phyloP scores from a whole-genome alignment of 2,113 vertebrate species.

The Ameiurus melas region DNA sequence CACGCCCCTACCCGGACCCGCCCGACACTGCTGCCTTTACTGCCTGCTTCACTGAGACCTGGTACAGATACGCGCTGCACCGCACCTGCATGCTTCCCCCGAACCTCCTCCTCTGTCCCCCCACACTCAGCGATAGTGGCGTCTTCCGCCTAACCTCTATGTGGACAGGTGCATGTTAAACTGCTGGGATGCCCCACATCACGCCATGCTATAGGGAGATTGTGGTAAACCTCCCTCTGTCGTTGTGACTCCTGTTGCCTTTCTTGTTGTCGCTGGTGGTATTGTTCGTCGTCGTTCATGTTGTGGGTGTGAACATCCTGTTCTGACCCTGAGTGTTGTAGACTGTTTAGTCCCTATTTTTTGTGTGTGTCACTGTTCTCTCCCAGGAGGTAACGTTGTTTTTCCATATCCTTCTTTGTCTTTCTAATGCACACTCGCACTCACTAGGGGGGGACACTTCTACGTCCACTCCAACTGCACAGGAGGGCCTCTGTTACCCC shows the following conservation, averaged over 20 bases:
- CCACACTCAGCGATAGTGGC: conserved; percentile 74
- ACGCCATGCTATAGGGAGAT: conserved; percentile 98
- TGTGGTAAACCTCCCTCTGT: conserved; percentile 79
- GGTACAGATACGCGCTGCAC: conserved; percentile 78
- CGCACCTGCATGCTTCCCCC: conserved; percentile 78
- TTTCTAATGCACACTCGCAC: conserved; percentile 48
- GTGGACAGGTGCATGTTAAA: conserved; percentile 95
- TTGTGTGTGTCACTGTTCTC: conserved; percentile 55
- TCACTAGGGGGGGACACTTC: conserved; percentile 43
- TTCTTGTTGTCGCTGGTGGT: conserved; percentile 72
- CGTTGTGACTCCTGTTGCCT: conserved; percentile 72
- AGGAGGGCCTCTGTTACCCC: conserved; percentile 35
- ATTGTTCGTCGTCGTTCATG: conserved; percentile 76
- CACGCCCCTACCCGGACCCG: conserved; percentile 66
- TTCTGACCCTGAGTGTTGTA: conserved; percentile 59
- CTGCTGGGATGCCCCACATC: conserved; percentile 97
- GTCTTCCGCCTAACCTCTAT: conserved; percentile 78
- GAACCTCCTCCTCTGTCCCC: conserved; percentile 29
- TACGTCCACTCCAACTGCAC: conserved; percentile 35
- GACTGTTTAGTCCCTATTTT: conserved; percentile 54
- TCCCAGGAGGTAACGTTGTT: conserved; percentile 55
- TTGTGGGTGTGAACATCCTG: conserved; percentile 56
- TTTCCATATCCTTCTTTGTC: conserved; percentile 51
- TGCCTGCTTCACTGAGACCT: conserved; percentile 81
- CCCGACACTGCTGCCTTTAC: conserved; percentile 78